Conservation (phyloP, 2,113 vertebrate genomes). For the Phalacrocorax brasilianus region DNA sequence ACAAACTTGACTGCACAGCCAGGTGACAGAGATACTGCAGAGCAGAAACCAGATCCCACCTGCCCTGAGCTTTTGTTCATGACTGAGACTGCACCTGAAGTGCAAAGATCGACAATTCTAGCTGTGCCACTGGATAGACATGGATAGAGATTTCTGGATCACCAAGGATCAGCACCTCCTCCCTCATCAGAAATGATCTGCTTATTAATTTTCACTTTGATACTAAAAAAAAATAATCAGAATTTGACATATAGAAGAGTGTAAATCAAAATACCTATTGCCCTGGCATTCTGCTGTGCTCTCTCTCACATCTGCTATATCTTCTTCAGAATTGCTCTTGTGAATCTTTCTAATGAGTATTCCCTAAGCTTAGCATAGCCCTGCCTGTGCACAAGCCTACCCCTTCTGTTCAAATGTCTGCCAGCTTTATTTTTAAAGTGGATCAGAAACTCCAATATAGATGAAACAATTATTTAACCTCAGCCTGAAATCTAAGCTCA, state of each 20-base stretch:
- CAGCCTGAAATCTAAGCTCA: neutral
- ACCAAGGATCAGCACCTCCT: neutral
- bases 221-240: neutral
- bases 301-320: neutral
- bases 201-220: neutral
- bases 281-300: neutral
- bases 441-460: neutral
- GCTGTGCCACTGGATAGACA: neutral
- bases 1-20: neutral
- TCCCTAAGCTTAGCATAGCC: neutral
- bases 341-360: neutral
- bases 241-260: neutral
- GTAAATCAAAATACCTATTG: rapidly evolving
- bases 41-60: neutral
- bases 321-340: neutral
- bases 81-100: neutral
- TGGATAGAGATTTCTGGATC: neutral
- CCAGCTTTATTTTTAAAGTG: neutral
- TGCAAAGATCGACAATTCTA: neutral
- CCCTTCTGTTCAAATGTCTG: neutral
- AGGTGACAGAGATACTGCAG: neutral
- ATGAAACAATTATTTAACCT: neutral
- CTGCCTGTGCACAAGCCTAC: neutral
- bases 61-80: neutral
- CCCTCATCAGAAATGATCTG: neutral